Conservation (phyloP, 1,140 invertebrate species). For the Archegozetes longisetosus region DNA sequence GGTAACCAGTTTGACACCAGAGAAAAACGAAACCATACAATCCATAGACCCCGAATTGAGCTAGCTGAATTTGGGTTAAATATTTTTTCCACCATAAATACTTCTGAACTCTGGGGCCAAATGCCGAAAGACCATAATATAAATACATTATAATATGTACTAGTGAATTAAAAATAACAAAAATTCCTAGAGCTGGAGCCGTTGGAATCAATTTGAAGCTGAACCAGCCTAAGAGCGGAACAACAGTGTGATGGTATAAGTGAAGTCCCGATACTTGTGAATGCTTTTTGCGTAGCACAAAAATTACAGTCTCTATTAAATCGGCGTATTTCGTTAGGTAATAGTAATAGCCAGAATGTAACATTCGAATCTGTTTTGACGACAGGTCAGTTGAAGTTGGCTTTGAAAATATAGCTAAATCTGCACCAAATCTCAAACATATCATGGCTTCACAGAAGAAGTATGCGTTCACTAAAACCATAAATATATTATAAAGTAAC, state of each 20-base stretch:
- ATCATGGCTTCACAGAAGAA: background rate
- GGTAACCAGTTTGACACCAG: background rate
- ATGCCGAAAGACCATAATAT: conserved; percentile 50
- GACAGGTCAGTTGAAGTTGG: background rate
- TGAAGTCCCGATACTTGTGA: conserved; percentile 36
- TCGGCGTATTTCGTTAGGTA: conserved; percentile 9
- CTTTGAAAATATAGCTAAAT: background rate
- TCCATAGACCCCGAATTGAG: conserved; percentile 21
- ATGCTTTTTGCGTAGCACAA: conserved; percentile 71
- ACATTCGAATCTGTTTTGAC: conserved; percentile 20
- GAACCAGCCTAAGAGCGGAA: background rate
- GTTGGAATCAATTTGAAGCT: background rate
- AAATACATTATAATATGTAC: conserved; percentile 2
- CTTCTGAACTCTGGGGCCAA: conserved; percentile 31
- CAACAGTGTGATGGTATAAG: background rate
- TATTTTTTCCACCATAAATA: conserved; percentile 34
- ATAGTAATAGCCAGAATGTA: conserved; percentile 21
- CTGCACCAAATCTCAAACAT: background rate
- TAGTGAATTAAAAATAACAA: background rate
- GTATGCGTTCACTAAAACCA: conserved; percentile 33
- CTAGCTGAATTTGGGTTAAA: conserved; percentile 27
- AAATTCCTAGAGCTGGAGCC: background rate
- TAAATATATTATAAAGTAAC: conserved; percentile 66
- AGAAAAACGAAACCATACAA: background rate
- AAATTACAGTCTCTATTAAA: conserved; percentile 41